Conservation (phyloP, 1,140 invertebrate species). For the Orius insidiosus region DNA sequence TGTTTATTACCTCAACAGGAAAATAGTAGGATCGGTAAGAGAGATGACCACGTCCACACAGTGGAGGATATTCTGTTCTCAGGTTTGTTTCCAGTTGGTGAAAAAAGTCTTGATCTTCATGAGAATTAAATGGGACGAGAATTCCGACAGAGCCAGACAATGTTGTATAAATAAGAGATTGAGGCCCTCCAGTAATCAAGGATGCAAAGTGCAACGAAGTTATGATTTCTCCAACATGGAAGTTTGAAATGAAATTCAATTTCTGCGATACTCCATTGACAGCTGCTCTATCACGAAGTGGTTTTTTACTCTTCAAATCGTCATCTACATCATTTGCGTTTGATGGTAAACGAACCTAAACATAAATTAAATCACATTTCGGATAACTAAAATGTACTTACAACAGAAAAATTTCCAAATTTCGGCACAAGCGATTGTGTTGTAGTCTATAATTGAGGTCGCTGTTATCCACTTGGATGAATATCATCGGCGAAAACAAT, state of each 20-base stretch:
- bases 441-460: conserved; percentile 86
- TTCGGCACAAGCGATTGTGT: conserved; percentile 93
- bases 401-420: conserved; percentile 92
- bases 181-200: conserved; percentile 90
- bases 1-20: conserved; percentile 76
- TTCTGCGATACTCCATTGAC: conserved; percentile 96
- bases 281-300: conserved; percentile 92
- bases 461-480: conserved; percentile 87
- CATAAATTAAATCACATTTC: not conserved
- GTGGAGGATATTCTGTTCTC: conserved; percentile 86
- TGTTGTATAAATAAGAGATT: conserved; percentile 91
- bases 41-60: conserved; percentile 94
- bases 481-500: conserved; percentile 98
- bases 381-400: conserved; percentile 31
- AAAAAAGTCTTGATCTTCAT: conserved; percentile 98
- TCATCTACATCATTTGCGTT: conserved; percentile 96
- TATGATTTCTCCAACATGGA: conserved; percentile 88
- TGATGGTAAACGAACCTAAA: conserved; percentile 59
- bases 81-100: conserved; percentile 99
- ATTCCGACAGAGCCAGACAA: conserved; percentile 90
- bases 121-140: conserved; percentile 90
- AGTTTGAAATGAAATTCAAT: conserved; percentile 76
- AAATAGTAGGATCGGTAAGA: conserved; percentile 96
- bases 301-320: conserved; percentile 96
- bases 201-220: conserved; percentile 84